Evolutionary conservation across 1,140 invertebrate species (phyloP), one percentile per base, ranked within the genome.

Genomic region (Leguminivora glycinivorella): DNA sequence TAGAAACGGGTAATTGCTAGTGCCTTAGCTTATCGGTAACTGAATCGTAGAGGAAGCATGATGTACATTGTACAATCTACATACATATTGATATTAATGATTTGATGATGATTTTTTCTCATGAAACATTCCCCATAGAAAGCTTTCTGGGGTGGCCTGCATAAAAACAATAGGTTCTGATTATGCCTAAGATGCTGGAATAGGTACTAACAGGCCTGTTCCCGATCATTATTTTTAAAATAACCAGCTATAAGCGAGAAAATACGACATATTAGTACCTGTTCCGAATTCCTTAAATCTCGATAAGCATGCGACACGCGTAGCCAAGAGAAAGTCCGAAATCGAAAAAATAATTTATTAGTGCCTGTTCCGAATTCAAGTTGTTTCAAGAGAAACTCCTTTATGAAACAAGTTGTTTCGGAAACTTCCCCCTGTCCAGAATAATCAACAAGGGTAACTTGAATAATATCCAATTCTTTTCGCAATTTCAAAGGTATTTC

Each of bases 381-480:
- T n/a, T n/a, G n/a, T n/a, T n/a, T n/a, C n/a, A n/a, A n/a, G n/a
- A n/a, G n/a, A n/a, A n/a, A n/a, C n/a, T n/a, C n/a, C 96, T 96
- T 0, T 96, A 94, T 79, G 92, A 93, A 38, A 93, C 93, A 4
- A 90, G 82, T 68, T 52, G 47, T 52, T 22, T 9, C 31, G 58
- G 14, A 67, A 68, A 72, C 56, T 69, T 69, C 60, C 69, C 67
- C 7, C 14, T 67, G 24, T 66, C 66, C 47, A 24, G 67, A 31
- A 60, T 69, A 72, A 72, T 69, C 56, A 69, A 60, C 67, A 17
- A 12, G 38, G 25, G 29, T 17, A 63, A 29, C 58, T 29, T 31
- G 58, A 29, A 63, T 63, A 63, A 63, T 60, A 60, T 31, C 58
- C 58, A 63, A 63, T 63, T 63, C n/a, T 63, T 34, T 63, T 29